Conservation (phyloP, 1,140 invertebrate genomes). For the Drosophila pseudoananassae region DNA sequence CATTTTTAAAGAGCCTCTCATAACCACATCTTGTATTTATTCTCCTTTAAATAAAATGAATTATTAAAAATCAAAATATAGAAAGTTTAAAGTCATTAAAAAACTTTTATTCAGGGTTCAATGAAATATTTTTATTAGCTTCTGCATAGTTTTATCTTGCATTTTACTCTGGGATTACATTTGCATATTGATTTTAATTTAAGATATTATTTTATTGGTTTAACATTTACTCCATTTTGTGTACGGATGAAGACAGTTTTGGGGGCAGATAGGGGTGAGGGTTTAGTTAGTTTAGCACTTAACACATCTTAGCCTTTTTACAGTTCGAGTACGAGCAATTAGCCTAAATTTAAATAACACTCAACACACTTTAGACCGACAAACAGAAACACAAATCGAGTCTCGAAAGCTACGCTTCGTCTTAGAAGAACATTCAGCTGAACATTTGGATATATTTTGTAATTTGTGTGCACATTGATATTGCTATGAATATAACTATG, state of each 20-base stretch:
- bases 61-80: background rate
- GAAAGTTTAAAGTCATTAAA: too few relatives aligned
- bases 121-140: slow-evolving; percentile 73
- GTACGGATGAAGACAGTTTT: slow-evolving; percentile 27
- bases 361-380: slow-evolving; percentile 34
- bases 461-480: slow-evolving; percentile 38
- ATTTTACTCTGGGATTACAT: slow-evolving; percentile 53
- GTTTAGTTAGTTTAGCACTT: slow-evolving; percentile 42
- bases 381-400: slow-evolving; percentile 33
- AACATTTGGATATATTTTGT: slow-evolving; percentile 56
- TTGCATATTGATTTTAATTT: slow-evolving; percentile 53
- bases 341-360: slow-evolving; percentile 35
- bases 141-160: slow-evolving; percentile 49
- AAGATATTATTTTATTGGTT: slow-evolving; percentile 37
- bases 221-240: slow-evolving; percentile 57
- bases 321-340: slow-evolving; percentile 33
- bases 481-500: slow-evolving; percentile 26
- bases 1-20: slow-evolving; percentile 12
- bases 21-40: slow-evolving; percentile 26
- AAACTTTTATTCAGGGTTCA: slow-evolving; percentile 55
- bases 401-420: slow-evolving; percentile 42
- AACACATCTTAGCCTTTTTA: slow-evolving; percentile 37
- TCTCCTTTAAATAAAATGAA: slow-evolving; percentile 11
- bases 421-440: slow-evolving; percentile 66
- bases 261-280: slow-evolving; percentile 6